Evolutionary conservation across 2,797 vertebrate species (phyloP), one percentile per base, ranked within the genome.

Genomic region (Platalea minor): DNA sequence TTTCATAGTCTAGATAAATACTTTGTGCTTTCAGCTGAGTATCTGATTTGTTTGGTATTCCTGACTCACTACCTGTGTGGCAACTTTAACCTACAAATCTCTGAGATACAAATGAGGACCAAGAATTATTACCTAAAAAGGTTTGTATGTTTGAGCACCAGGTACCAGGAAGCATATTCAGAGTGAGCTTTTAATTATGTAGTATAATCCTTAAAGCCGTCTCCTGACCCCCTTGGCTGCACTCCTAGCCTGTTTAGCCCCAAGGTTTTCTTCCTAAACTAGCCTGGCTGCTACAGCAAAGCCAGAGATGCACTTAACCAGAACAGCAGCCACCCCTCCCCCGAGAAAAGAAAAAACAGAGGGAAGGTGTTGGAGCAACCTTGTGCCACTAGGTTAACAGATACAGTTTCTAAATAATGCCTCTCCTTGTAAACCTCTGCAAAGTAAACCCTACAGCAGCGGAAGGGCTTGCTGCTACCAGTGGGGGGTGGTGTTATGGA

Each of bases 401-500:
- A 57, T 23, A 81, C 84, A 63, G 91, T 85, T 80, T 88, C 97
- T 92, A 93, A 96, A 96, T 96, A 98, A 97, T 94, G 97, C 86
- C 60, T 90, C 91, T 91, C 93, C 92, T 96, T 97, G 97, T 97
- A 94, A 97, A 94, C 68, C 93, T 88, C 92, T 53, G 94, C 96
- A 94, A 64, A 91, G 94, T 68, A 93, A 97, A 95, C 96, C 97
- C 95, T 96, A 90, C 75, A 85, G 96, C 77, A 84, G 93, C 7
- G 24, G 95, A 92, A 97, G 87, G 85, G 95, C 97, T 97, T 94
- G 97, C 97, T 98, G 97, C 96, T 97, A 89, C 95, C 97, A 95
- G 97, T 97, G 97, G 97, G 98, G 90, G 96, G 98, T 97, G 94
- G 96, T 95, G 95, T 97, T 97, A 96, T 65, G 97, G 97, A 96